phyloP scores from a whole-genome alignment of 64 coral and sea anemone species.

The Stichodactyla mertensii region DNA sequence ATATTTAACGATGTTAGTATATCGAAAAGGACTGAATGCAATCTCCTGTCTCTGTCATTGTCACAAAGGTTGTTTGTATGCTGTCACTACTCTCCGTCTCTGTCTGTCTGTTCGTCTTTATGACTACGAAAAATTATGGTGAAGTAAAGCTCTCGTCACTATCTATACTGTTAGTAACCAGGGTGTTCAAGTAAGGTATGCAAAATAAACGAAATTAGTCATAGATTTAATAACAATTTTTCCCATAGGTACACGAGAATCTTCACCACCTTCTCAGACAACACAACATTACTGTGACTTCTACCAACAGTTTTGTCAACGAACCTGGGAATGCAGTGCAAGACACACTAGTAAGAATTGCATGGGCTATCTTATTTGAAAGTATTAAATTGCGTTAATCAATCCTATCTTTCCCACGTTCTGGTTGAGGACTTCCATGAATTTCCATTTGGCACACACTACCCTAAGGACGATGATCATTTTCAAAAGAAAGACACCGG shows the following conservation, averaged over 20 bases:
- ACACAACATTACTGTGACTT: conserved; percentile 31
- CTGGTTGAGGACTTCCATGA: no score
- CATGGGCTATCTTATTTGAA: not conserved
- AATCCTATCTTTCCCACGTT: no score
- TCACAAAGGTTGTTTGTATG: not conserved
- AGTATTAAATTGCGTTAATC: no score
- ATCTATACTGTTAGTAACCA: not conserved
- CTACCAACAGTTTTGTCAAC: conserved; percentile 54
- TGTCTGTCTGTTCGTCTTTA: not conserved
- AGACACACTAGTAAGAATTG: not conserved
- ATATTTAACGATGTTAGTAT: conserved; percentile 62
- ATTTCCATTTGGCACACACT: no score
- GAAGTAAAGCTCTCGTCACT: no score
- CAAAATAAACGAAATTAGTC: no score
- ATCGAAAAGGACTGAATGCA: not conserved
- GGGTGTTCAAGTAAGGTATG: no score
- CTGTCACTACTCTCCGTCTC: not conserved
- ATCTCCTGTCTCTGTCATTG: not conserved
- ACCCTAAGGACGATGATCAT: no score
- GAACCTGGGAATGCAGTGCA: conserved; percentile 32
- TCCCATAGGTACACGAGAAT: conserved; percentile 42
- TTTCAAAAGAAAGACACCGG: no score
- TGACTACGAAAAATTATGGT: not conserved
- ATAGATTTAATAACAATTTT: not conserved
- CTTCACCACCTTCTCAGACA: conserved; percentile 33